Conservation (phyloP, 1,140 invertebrate genomes). For the Saccostrea cuccullata region DNA sequence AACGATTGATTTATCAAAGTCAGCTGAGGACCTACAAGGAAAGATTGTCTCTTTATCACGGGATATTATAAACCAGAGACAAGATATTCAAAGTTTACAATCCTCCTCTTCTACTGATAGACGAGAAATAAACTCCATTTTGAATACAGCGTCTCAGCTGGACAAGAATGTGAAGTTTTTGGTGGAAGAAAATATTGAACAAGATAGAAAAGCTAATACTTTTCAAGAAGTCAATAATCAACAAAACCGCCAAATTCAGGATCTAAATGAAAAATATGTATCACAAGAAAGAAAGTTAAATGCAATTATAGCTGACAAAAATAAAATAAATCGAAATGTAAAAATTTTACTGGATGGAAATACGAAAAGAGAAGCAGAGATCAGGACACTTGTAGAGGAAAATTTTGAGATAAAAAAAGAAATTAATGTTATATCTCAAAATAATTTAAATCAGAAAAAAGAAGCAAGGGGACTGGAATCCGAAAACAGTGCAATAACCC, state of each 20-base stretch:
- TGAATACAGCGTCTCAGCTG: not conserved
- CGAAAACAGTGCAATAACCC: not conserved
- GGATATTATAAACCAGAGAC: not conserved
- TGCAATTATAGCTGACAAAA: not conserved
- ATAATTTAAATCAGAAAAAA: not conserved
- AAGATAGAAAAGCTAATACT: not conserved
- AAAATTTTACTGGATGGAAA: not conserved
- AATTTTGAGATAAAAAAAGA: not conserved
- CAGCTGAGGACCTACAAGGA: not conserved
- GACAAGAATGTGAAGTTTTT: constrained; percentile 18
- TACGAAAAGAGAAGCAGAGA: not conserved
- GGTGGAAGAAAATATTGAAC: not conserved
- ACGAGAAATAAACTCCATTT: not conserved
- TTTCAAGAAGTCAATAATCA: not conserved
- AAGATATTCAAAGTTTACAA: not conserved
- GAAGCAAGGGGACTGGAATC: not conserved
- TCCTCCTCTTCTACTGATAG: not conserved
- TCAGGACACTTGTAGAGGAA: not conserved
- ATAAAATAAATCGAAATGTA: not conserved
- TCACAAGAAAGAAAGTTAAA: constrained; percentile 12
- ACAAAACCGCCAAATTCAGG: not conserved
- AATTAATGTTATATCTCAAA: not conserved
- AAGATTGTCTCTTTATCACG: not conserved
- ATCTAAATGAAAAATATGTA: not conserved
- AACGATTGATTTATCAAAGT: not conserved